These are phyloP conservation scores for Eupleurogrammus muticus DNA, from an alignment of 2,797 vertebrate genomes.

Conservation along the genomic window DNA sequence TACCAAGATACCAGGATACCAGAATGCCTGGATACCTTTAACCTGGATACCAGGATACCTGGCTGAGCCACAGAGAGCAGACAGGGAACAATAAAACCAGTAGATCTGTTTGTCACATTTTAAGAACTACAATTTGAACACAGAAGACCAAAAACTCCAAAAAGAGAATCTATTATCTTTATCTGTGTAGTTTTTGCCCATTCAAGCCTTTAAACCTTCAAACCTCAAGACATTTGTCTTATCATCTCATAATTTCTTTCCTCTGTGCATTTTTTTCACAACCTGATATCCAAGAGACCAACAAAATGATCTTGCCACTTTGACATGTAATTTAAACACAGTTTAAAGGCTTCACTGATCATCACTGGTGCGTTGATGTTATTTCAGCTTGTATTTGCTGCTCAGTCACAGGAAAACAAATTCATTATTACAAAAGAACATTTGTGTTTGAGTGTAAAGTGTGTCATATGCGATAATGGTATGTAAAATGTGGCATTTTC, in stretches of 20 bases:
- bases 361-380: background rate
- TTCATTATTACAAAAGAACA: background rate
- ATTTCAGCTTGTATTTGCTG: background rate
- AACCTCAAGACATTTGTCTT: background rate
- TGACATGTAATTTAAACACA: background rate
- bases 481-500: background rate
- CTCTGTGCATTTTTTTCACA: background rate
- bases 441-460: background rate
- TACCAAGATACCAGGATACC: too few species aligned
- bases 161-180: background rate
- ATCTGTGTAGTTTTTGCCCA: background rate
- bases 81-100: background rate
- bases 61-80: conserved; percentile 4
- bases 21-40: too few species aligned
- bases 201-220: background rate
- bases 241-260: background rate
- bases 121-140: background rate
- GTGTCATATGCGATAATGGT: background rate
- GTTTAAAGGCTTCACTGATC: background rate
- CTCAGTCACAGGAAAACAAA: background rate
- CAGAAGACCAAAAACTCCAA: background rate
- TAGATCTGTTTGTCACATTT: background rate
- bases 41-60: conserved; percentile 50
- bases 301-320: background rate
- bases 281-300: background rate